Evolutionary conservation across 2,113 vertebrate species (phyloP), one percentile per base, ranked within the genome.

Genomic region (Gobiocypris rarus): DNA sequence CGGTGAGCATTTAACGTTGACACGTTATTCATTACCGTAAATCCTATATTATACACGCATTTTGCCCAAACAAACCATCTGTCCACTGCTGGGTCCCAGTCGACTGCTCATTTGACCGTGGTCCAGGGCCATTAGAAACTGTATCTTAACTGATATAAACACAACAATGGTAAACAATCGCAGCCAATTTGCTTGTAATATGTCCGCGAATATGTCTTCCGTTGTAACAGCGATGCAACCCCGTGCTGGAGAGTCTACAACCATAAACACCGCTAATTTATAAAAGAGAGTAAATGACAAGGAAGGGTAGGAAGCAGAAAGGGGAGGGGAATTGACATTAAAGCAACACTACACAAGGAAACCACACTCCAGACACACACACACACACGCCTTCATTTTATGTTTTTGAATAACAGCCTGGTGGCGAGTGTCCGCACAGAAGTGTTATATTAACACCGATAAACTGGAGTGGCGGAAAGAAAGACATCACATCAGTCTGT

Each of bases 331-430:
- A 80, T 85, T 91, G 91, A 92, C 91, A 93, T 93, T 92, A 93
- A 92, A 93, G 92, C 90, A 93, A 91, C 92, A 93, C 83, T 58
- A 85, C 83, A 85, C 92, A 94, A 94, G 93, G 93, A 94, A 95
- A 93, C 92, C 88, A 87, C 87, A 88, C 91, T 43, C 92, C 89
- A 65, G 87, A 92, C 87, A 88, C 86, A 69, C 48, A 50, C 43
- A 45, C 89, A 85, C 90, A 91, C 90, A 61, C 91, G 90, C 92
- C 93, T 93, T 92, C 91, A 91, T 91, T 91, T 91, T 90, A 88
- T 92, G 86, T 86, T 91, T 90, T 91, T 93, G 89, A 91, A 91
- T 92, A 94, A 93, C 85, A 92, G 89, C 91, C 88, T 83, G 87
- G 67, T 80, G 89, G 90, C 91, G 84, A 89, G 88, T 88, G 89